Evolutionary conservation across 2,797 vertebrate species (phyloP).

Genomic region (Lophotriccus pileatus): DNA sequence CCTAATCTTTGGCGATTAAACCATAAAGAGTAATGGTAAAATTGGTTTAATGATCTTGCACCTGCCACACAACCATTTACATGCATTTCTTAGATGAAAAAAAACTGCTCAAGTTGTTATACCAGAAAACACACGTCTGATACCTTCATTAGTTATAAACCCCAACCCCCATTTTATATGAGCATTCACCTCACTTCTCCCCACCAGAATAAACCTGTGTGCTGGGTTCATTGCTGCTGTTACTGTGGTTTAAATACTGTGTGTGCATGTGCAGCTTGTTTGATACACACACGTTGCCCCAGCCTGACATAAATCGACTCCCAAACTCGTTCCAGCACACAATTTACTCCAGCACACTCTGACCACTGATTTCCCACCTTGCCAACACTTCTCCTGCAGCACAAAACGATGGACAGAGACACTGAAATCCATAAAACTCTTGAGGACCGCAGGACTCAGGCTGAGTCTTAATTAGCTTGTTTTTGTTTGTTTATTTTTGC

Average conservation of each 20-base stretch:
- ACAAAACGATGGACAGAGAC: neutral
- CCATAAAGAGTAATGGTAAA: neutral
- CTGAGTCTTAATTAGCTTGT: neutral
- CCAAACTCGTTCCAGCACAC: neutral
- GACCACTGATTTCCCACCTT: neutral
- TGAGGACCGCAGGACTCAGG: neutral
- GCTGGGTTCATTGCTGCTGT: neutral
- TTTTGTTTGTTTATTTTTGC: neutral
- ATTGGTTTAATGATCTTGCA: neutral
- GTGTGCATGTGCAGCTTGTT: neutral
- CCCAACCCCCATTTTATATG: neutral
- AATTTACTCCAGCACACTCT: neutral
- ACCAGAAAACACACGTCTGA: neutral
- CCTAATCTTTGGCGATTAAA: neutral
- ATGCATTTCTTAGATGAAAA: neutral
- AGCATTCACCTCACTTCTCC: neutral
- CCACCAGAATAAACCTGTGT: neutral
- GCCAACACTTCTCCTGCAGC: neutral
- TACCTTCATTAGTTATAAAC: neutral
- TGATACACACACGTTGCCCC: neutral
- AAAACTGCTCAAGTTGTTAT: neutral
- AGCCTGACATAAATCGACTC: neutral
- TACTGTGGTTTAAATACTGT: neutral
- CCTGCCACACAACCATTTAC: neutral
- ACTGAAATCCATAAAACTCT: neutral